Evolutionary conservation across 2,888 invertebrate species (phyloP).

Genomic region (Drosophila neonasuta): DNA sequence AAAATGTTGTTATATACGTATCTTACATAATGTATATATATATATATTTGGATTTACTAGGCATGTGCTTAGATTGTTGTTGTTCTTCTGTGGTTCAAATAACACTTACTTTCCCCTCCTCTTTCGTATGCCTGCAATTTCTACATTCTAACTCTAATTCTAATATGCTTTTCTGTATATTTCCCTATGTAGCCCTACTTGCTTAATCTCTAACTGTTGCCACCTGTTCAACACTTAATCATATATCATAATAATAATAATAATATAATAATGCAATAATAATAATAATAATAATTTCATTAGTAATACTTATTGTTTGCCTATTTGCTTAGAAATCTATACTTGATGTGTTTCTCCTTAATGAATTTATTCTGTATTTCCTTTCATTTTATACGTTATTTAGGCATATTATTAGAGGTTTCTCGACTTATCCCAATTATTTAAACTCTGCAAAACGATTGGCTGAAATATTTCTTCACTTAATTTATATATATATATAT

Average conservation of each 20-base stretch:
- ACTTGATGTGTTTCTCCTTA: constrained; percentile 45
- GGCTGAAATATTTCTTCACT: constrained; percentile 8
- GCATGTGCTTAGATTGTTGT: constrained; percentile 52
- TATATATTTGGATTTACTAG: constrained; percentile 59
- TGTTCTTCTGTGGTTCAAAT: constrained; percentile 17
- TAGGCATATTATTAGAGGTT: constrained; percentile 62
- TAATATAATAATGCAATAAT: constrained; percentile 34
- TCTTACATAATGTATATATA: constrained; percentile 20
- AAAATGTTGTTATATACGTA: constrained; percentile 30
- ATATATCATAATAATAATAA: constrained; percentile 28
- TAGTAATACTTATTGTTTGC: constrained; percentile 65
- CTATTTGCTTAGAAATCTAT: constrained; percentile 45
- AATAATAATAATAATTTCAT: constrained; percentile 54
- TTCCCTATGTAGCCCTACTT: constrained; percentile 55
- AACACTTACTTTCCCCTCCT: constrained; percentile 23
- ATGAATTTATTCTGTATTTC: constrained; percentile 18
- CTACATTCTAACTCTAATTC: constrained; percentile 35
- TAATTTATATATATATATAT: not conserved
- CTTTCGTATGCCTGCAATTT: constrained; percentile 16
- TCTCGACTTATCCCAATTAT: constrained; percentile 41
- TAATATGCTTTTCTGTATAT: constrained; percentile 43
- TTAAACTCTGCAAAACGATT: constrained; percentile 27
- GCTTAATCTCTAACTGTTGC: constrained; percentile 43
- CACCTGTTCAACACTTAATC: constrained; percentile 52
- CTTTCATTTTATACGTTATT: constrained; percentile 17